Base-by-base conservation (phyloP, 2,888 invertebrate species). In the Tribolium freemani region DNA sequence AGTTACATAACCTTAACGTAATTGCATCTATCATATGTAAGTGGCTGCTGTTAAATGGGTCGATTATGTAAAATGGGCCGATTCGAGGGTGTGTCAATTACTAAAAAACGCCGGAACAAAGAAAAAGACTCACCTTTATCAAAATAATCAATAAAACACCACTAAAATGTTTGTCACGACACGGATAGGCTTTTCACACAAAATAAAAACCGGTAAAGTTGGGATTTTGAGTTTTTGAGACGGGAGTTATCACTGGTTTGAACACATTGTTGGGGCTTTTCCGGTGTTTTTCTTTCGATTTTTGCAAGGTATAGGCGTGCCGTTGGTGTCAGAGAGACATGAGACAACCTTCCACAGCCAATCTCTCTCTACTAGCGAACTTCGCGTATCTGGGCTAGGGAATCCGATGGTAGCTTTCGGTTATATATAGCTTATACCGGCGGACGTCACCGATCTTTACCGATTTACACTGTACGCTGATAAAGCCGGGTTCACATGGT, bases 351-450 rank as follows among this genome's bases (percentile, higher is more conserved):
- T 31, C 54, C n/a, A 44, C 61, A 26, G 31, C 13, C 21, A 54
- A 16, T 58, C 67, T 69, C 54, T 69, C 60, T 51, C 30, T 38
- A 45, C 53, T 58, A 16, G 69, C 13, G 26, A 26, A 26, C 26
- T 48, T 68, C n/a, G 31, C 21, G 45, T 45, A 45, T 26, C 60
- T 64, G 64, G 51, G 64, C 64, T 64, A 44, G 64, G 64, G 64
- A 54, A 31, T 64, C 2, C 26, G 46, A 3, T 10, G 21, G 50
- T 13, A 46, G 13, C 45, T 44, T 45, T 46, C 76, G 74, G 74
- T 75, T 77, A 75, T 77, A 77, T 77, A 77, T 76, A 77, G 75
- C 63, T 46, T 57, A 58, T 73, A 69, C 53, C 48, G 51, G 53
- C 67, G 53, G 13, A 13, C 9, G 10, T 38, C 48, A n/a, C 61